Conservation (phyloP, 2,797 vertebrate species). For the Carapus acus region DNA sequence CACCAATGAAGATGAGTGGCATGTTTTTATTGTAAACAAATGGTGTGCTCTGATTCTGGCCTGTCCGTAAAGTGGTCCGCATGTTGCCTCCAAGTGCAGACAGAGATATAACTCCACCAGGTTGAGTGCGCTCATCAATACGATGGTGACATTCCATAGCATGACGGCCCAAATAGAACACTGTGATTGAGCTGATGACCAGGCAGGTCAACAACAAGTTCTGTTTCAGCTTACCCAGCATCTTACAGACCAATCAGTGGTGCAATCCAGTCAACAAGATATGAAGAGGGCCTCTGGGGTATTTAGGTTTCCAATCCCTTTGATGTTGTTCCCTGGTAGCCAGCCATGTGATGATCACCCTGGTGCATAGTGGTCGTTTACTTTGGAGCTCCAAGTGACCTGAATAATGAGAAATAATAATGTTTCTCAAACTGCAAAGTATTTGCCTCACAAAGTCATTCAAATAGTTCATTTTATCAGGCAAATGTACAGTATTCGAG, state of each 20-base stretch:
- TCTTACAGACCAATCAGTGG: conserved; percentile 52
- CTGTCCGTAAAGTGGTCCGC: conserved; percentile 68
- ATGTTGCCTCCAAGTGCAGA: conserved; percentile 57
- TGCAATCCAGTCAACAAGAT: conserved; percentile 22
- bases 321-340: conserved; percentile 57
- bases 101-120: conserved; percentile 50
- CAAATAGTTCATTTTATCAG: conserved; percentile 1
- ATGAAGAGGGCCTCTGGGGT: conserved; percentile 27
- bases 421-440: conserved; percentile 4
- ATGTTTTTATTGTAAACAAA: conserved; percentile 93
- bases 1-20: conserved; percentile 94
- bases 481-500: too few relatives aligned
- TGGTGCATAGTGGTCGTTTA: conserved; percentile 55
- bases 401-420: conserved; percentile 44
- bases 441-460: conserved; percentile 12
- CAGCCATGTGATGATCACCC: conserved; percentile 60
- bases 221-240: conserved; percentile 95
- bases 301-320: conserved; percentile 49
- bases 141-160: conserved; percentile 98
- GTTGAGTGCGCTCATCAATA: conserved; percentile 80
- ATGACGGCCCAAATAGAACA: conserved; percentile 92
- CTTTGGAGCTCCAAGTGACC: conserved; percentile 74
- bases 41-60: conserved; percentile 65
- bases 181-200: conserved; percentile 89
- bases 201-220: conserved; percentile 91